These are phyloP conservation scores for Tipula helvola DNA, from an alignment of 2,888 invertebrate genomes.

Conservation along the genomic window DNA sequence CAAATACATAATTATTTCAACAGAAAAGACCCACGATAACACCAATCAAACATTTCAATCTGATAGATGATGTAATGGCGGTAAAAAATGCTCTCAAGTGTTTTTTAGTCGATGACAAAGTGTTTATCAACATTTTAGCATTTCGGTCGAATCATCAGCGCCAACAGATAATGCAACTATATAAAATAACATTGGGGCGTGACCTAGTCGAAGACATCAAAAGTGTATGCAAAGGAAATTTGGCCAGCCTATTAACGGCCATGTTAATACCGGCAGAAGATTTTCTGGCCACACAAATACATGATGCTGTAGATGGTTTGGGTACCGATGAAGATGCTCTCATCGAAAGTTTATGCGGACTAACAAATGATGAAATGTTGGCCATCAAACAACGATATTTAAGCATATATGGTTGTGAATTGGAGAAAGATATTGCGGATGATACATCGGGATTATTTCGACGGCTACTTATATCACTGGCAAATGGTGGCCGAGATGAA, in stretches of 20 bases:
- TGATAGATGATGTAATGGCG: no score
- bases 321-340: conserved; percentile 77
- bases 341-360: conserved; percentile 79
- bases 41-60: no score
- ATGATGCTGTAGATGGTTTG: conserved; percentile 70
- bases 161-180: conserved; percentile 28
- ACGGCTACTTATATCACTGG: conserved; percentile 60
- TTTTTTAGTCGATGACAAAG: conserved; percentile 75
- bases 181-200: conserved; percentile 36
- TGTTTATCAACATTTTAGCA: conserved; percentile 73
- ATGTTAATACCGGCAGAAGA: no score
- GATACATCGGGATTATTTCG: conserved; percentile 91
- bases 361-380: conserved; percentile 50
- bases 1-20: not conserved
- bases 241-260: conserved; percentile 55
- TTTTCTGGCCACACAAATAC: conserved; percentile 63
- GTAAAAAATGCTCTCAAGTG: conserved; percentile 38
- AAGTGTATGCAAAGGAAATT: conserved; percentile 51
- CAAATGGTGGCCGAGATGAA: conserved; percentile 59
- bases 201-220: conserved; percentile 72
- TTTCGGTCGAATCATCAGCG: conserved; percentile 76
- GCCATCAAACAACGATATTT: conserved; percentile 43
- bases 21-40: not conserved
- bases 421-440: conserved; percentile 70
- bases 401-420: conserved; percentile 15